Conservation (phyloP, 2,888 invertebrate species). For the Lamellibrachia columna region DNA sequence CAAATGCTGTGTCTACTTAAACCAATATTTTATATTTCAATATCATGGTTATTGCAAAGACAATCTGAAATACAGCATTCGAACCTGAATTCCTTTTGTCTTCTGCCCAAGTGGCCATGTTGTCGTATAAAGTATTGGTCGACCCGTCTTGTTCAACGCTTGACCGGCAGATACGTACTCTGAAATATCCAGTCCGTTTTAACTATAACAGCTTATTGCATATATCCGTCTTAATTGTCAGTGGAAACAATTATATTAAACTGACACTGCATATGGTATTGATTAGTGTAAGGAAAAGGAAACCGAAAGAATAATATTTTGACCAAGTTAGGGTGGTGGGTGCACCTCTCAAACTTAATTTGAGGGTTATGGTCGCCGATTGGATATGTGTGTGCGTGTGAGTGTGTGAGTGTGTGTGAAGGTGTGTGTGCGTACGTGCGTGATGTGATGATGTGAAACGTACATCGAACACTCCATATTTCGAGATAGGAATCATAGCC, state of each 20-base stretch:
- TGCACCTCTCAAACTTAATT: no score
- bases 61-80: neutral
- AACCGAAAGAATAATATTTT: neutral
- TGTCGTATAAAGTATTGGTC: conserved; percentile 94
- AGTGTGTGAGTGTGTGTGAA: no score
- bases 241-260: no score
- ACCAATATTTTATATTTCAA: neutral
- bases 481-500: neutral
- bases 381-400: no score
- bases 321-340: no score
- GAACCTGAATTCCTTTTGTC: conserved; percentile 4
- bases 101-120: conserved; percentile 81
- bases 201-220: neutral
- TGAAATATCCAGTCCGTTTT: neutral
- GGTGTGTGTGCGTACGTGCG: no score
- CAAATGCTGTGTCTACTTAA: neutral
- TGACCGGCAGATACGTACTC: conserved; percentile 69
- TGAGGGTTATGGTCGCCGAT: no score
- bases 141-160: conserved; percentile 87
- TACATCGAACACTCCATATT: no score
- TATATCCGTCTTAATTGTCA: neutral
- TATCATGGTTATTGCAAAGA: neutral
- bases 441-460: no score
- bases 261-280: no score
- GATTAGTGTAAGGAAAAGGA: no score